Evolutionary conservation across 2,888 invertebrate genomes (phyloP).

Genomic region (Aquatica leii): DNA sequence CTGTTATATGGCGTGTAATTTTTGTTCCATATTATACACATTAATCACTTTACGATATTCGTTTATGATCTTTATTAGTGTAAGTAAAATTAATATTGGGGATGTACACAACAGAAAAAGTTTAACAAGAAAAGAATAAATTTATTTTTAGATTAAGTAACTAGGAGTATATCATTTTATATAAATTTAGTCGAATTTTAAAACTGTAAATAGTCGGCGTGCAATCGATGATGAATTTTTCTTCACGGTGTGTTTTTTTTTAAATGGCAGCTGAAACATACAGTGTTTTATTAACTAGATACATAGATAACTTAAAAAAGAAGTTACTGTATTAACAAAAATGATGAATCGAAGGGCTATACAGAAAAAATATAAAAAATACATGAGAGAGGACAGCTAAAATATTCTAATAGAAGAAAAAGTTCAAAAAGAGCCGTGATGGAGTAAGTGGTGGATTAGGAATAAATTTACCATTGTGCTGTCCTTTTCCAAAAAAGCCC

Average conservation of each 20-base stretch:
- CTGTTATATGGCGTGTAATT: too few species aligned
- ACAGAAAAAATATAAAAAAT: constrained; percentile 25
- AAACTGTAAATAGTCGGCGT: constrained; percentile 24
- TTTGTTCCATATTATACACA: too few species aligned
- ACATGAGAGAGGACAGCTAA: constrained; percentile 42
- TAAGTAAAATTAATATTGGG: too few species aligned
- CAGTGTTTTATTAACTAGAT: constrained; percentile 24
- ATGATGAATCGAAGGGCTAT: constrained; percentile 2
- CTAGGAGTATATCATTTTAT: constrained; percentile 10
- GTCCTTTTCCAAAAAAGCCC: constrained; percentile 41
- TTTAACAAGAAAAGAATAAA: too few species aligned
- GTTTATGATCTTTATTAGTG: too few species aligned
- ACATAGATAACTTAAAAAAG: constrained; percentile 12
- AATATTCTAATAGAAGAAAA: constrained; percentile 16
- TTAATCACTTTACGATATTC: too few species aligned
- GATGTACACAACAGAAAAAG: too few species aligned
- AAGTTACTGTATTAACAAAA: not conserved
- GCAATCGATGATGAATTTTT: constrained; percentile 34
- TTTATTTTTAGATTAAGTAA: too few species aligned
- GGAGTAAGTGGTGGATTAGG: constrained; percentile 8
- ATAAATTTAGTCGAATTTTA: constrained; percentile 14
- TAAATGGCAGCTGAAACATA: constrained; percentile 34
- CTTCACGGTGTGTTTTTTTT: constrained; percentile 14
- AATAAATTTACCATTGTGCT: constrained; percentile 24
- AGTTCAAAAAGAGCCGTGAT: constrained; percentile 16